A percentile compares a stretch with the other conserved stretches of the same genome.
These are phyloP conservation scores for Drosophila tsacasi DNA, from an alignment of 1,140 invertebrate species.

Conservation along the genomic window DNA sequence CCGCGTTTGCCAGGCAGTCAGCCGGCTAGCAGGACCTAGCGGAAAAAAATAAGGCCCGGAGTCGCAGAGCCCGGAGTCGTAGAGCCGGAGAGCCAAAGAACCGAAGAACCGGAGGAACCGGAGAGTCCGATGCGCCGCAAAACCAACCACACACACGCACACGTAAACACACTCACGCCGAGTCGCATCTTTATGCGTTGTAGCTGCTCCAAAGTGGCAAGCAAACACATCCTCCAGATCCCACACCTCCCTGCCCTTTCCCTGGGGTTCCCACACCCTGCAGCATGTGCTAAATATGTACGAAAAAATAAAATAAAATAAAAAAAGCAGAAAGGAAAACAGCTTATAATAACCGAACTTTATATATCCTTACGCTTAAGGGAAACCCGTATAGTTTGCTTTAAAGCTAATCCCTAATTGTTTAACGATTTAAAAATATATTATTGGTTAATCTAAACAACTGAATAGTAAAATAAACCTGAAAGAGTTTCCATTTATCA, in stretches of 20 bases:
- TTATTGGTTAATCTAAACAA: not conserved
- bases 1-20: conserved; percentile 73
- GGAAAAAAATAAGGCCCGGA: conserved; percentile 8
- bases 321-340: conserved; percentile 8
- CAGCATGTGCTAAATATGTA: conserved; percentile 68
- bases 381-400: too few relatives aligned
- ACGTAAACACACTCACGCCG: conserved; percentile 39
- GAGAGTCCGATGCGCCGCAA: conserved; percentile 50
- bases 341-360: conserved; percentile 5
- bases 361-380: not conserved
- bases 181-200: conserved; percentile 59
- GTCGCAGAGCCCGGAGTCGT: conserved; percentile 1
- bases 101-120: not conserved
- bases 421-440: not conserved
- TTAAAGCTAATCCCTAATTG: not conserved
- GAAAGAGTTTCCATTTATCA: not conserved
- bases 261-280: conserved; percentile 13
- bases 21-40: conserved; percentile 40
- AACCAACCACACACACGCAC: conserved; percentile 59
- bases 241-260: not conserved
- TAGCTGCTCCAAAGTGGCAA: conserved; percentile 56
- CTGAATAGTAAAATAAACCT: too few relatives aligned
- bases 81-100: not conserved
- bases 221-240: conserved; percentile 36
- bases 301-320: conserved; percentile 24